Conservation (phyloP, 2,113 vertebrate genomes). For the Oncorhynchus kisutch region DNA sequence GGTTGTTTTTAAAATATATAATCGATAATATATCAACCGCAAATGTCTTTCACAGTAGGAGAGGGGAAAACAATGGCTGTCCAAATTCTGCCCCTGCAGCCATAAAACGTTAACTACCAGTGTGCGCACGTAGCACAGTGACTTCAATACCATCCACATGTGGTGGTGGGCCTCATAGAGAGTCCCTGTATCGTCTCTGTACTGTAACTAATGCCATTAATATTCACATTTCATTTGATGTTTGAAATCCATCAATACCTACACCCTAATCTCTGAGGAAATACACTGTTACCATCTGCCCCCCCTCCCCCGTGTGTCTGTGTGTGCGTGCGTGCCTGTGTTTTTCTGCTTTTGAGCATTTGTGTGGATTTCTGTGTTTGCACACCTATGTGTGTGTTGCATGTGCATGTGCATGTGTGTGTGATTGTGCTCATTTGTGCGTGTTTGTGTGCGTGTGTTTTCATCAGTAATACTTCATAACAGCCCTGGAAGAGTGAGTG, state of each 20-base stretch:
- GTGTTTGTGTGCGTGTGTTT: not conserved
- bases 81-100: too few species aligned
- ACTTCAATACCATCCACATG: not conserved
- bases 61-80: too few species aligned
- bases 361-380: not conserved
- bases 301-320: too few species aligned
- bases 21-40: too few species aligned
- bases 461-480: not conserved
- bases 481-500: not conserved
- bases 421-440: not conserved
- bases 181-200: not conserved
- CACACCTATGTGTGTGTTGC: not conserved
- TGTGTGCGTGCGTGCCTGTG: constrained; percentile 2
- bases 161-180: not conserved
- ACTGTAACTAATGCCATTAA: not conserved
- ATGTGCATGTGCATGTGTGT: not conserved
- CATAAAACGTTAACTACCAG: too few species aligned
- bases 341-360: not conserved
- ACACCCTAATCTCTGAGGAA: not conserved
- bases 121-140: not conserved
- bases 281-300: not conserved
- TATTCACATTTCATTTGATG: not conserved
- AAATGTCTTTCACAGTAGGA: too few species aligned
- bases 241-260: not conserved
- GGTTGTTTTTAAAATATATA: too few species aligned